Percentiles rank a stretch among this genome's conserved stretches.
These are phyloP conservation scores for Aurelia sp. DNA, from an alignment of 30 jellyfish, hydroid and myxozoan genomes.

Conservation along the genomic window DNA sequence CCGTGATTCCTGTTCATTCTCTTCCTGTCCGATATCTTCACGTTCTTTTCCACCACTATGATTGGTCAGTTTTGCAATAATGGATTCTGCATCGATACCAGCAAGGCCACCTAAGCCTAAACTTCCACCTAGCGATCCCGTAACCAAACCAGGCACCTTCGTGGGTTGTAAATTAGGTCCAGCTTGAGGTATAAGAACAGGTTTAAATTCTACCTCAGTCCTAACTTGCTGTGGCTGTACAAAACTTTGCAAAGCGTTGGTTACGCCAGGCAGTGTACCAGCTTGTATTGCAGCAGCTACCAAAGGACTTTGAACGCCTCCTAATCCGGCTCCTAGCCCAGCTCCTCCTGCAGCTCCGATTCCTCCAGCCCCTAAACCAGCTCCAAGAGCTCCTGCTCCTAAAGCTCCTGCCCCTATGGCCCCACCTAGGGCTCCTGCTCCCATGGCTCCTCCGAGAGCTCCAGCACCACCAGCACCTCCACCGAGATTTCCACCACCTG, in stretches of 20 bases:
- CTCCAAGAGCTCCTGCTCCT: constrained; percentile 27
- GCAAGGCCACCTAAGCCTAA: constrained; percentile 87
- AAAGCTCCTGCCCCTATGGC: constrained; percentile 38
- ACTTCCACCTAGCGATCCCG: constrained; percentile 79
- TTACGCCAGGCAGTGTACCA: constrained; percentile 33
- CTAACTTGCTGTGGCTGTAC: constrained; percentile 40
- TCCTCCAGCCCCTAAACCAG: constrained; percentile 20
- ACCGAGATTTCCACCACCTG: constrained; percentile 3
- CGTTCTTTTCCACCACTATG: constrained; percentile 38
- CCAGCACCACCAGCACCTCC: constrained; percentile 1
- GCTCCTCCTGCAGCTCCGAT: constrained; percentile 30
- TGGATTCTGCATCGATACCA: constrained; percentile 81
- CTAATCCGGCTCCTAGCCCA: constrained; percentile 29
- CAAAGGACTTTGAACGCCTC: constrained; percentile 7
- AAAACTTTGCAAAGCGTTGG: constrained; percentile 23
- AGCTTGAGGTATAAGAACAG: constrained; percentile 58
- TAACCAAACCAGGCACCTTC: constrained; percentile 39
- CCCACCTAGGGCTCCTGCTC: constrained; percentile 17
- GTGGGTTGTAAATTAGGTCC: constrained; percentile 21
- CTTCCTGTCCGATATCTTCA: constrained; percentile 23
- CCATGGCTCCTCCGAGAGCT: constrained; percentile 38
- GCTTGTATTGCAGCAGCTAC: constrained; percentile 22
- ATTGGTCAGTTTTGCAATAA: constrained; percentile 47
- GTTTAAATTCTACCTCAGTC: constrained; percentile 46
- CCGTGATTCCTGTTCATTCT: not conserved